Conservation (phyloP, 1,140 invertebrate species). For the Archegozetes longisetosus region DNA sequence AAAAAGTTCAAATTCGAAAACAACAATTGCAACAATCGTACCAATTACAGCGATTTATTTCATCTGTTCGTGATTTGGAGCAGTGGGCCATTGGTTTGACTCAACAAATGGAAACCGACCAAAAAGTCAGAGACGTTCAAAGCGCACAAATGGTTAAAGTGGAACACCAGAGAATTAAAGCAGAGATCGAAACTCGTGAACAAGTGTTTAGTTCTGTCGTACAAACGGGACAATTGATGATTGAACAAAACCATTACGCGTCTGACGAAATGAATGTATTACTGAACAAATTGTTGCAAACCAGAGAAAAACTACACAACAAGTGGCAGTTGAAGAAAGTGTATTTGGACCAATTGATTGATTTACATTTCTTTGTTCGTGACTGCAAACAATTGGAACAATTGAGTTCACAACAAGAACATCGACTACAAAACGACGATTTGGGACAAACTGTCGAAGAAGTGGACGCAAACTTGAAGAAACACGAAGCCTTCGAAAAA, state of each 20-base stretch:
- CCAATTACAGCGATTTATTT: conserved; percentile 71
- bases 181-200: conserved; percentile 86
- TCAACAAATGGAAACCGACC: conserved; percentile 56
- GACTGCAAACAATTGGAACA: conserved; percentile 87
- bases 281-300: conserved; percentile 55
- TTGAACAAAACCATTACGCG: no score
- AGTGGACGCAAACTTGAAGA: conserved; percentile 66
- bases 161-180: conserved; percentile 77
- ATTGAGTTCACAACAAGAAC: conserved; percentile 71
- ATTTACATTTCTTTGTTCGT: conserved; percentile 81
- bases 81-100: conserved; percentile 69
- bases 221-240: conserved; percentile 36
- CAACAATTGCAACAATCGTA: conserved; percentile 68
- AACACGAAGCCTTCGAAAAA: conserved; percentile 79
- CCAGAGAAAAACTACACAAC: conserved; percentile 55
- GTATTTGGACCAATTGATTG: conserved; percentile 80
- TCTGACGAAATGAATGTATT: conserved; percentile 50
- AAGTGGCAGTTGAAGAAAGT: conserved; percentile 79
- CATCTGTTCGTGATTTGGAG: conserved; percentile 64
- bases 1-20: conserved; percentile 54
- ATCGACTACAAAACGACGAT: conserved; percentile 27
- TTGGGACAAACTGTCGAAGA: conserved; percentile 51
- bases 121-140: conserved; percentile 66
- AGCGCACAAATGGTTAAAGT: conserved; percentile 69
- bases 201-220: conserved; percentile 61